A percentile compares a stretch with the other conserved stretches of the same genome.
These are phyloP conservation scores for Pherbina coryleti DNA, from an alignment of 2,888 invertebrate genomes.

Conservation along the genomic window DNA sequence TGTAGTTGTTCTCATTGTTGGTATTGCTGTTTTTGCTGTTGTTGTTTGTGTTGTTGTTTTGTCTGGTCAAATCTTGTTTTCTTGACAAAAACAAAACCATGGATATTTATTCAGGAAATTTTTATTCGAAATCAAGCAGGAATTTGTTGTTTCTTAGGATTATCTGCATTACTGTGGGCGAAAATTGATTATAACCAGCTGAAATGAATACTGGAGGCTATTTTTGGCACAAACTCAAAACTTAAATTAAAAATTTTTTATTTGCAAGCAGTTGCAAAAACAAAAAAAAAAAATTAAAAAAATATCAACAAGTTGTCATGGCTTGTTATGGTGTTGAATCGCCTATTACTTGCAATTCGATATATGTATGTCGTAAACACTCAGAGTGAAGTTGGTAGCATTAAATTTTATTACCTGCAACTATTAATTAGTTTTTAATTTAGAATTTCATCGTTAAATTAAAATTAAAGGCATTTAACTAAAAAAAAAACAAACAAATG, in stretches of 20 bases:
- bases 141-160: conserved; percentile 8
- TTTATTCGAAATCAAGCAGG: conserved; percentile 17
- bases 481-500: not conserved
- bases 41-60: conserved; percentile 1
- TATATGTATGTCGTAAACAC: too few relatives aligned
- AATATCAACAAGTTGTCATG: too few relatives aligned
- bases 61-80: conserved; percentile 15
- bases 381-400: too few relatives aligned
- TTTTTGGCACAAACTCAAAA: not conserved
- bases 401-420: too few relatives aligned
- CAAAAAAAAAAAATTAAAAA: too few relatives aligned
- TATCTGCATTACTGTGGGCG: conserved; percentile 28
- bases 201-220: conserved; percentile 26
- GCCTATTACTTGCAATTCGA: too few relatives aligned
- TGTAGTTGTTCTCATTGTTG: conserved; percentile 50
- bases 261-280: too few relatives aligned
- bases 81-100: not conserved
- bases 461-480: too few relatives aligned
- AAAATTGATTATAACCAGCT: conserved; percentile 30
- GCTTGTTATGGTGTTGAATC: too few relatives aligned
- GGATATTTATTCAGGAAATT: conserved; percentile 21
- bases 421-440: too few relatives aligned
- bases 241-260: too few relatives aligned
- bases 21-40: conserved; percentile 41
- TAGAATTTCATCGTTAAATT: too few relatives aligned